Conservation (phyloP, 2,113 vertebrate genomes). For the Zeus faber region DNA sequence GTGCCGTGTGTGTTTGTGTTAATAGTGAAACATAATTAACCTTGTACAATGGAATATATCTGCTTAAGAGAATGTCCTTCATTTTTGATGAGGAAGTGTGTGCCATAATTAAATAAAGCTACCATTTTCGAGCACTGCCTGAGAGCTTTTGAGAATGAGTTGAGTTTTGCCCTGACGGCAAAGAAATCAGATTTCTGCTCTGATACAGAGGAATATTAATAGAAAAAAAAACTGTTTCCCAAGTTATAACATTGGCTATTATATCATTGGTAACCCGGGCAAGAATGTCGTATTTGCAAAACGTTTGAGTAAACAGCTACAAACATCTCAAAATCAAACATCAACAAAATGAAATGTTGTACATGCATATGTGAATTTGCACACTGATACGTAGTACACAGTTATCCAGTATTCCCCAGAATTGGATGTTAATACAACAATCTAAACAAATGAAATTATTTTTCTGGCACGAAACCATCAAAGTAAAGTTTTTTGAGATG, state of each 20-base stretch:
- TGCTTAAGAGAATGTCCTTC: slow-evolving; percentile 24
- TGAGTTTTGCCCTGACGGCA: slow-evolving; percentile 27
- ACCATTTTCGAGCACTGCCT: slow-evolving; percentile 39
- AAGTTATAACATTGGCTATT: no score
- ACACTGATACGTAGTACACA: background rate
- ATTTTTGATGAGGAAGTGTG: slow-evolving; percentile 5
- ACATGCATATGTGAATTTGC: slow-evolving; percentile 1
- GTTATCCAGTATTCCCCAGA: no score
- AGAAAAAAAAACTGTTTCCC: background rate
- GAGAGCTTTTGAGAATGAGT: slow-evolving; percentile 19
- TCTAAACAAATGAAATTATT: no score
- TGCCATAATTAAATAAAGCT: slow-evolving; percentile 25
- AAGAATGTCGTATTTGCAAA: background rate
- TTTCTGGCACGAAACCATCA: no score
- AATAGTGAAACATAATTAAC: slow-evolving; percentile 7
- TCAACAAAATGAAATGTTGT: background rate
- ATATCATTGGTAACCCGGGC: slow-evolving; percentile 12
- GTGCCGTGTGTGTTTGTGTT: slow-evolving; percentile 3
- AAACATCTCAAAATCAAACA: background rate
- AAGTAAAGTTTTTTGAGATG: no score
- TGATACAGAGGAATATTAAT: slow-evolving; percentile 70
- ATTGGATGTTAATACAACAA: no score
- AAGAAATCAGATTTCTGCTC: slow-evolving; percentile 47
- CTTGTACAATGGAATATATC: slow-evolving; percentile 22
- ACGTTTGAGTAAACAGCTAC: background rate